Conservation (phyloP, 92 coral and sea anemone genomes). For the Hydrozoanthus gracilis region DNA sequence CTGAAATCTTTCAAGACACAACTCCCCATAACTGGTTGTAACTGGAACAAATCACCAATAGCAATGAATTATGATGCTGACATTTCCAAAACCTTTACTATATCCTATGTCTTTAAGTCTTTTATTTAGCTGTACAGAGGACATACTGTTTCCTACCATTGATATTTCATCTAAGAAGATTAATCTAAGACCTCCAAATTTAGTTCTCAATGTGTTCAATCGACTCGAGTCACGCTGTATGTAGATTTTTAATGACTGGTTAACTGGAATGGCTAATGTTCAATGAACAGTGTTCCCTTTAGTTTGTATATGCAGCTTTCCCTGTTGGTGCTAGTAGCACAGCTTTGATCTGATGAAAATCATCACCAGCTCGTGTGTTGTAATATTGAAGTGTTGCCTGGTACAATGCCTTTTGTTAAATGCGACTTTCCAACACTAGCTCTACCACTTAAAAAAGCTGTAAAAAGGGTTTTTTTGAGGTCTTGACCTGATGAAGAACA, state of each 20-base stretch:
- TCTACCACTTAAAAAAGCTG: slow-evolving; percentile 43
- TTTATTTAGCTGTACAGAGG: slow-evolving; percentile 53
- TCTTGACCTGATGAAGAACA: slow-evolving; percentile 32
- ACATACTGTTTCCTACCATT: slow-evolving; percentile 65
- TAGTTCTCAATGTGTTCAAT: slow-evolving; percentile 31
- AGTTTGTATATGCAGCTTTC: slow-evolving; percentile 32
- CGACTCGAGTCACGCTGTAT: slow-evolving; percentile 32
- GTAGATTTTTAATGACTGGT: slow-evolving; percentile 32
- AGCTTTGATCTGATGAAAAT: slow-evolving; percentile 18
- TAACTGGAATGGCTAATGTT: slow-evolving; percentile 35
- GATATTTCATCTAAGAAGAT: slow-evolving; percentile 59
- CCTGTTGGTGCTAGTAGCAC: background rate
- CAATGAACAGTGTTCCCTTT: background rate
- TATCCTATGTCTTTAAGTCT: slow-evolving; percentile 55
- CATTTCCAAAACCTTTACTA: slow-evolving; percentile 57
- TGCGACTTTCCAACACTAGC: slow-evolving; percentile 62
- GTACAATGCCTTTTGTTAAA: slow-evolving; percentile 52
- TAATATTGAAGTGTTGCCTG: slow-evolving; percentile 32
- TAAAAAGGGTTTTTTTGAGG: slow-evolving; percentile 44
- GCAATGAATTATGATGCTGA: slow-evolving; percentile 54
- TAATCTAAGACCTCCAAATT: slow-evolving; percentile 32
- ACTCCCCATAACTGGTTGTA: slow-evolving; percentile 54
- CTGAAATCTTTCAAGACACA: slow-evolving; percentile 46
- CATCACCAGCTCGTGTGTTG: slow-evolving; percentile 39
- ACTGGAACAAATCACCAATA: slow-evolving; percentile 63